Evolutionary conservation across 2,888 invertebrate species (phyloP), one percentile per base, ranked within the genome.

Genomic region (Thymelicus acteon): DNA sequence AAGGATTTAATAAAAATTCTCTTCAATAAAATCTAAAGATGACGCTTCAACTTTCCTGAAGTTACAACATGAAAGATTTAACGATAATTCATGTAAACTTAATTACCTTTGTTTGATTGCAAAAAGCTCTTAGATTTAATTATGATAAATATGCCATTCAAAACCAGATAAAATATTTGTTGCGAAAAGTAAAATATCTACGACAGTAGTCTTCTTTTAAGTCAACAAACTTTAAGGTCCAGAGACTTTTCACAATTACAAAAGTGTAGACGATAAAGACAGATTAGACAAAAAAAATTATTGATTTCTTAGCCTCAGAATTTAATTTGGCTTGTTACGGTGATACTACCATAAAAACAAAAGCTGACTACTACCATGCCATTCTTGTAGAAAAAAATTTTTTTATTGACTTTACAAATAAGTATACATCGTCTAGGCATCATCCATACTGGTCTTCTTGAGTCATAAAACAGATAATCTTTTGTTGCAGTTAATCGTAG

Each of bases 401-500:
- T 15, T 37, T 60, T 39, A 60, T 8, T 60, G 15, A 39, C n/a
- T 39, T 54, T 54, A 5, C 12, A 8, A 44, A 44, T 44, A 44
- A 44, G 12, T 10, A 12, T 0, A 4, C 44, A 44, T 44, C 10
- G 0, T 19, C 15, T 52, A 52, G 0, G 10, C 19, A 52, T 49
- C 6, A 49, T 40, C 40, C 7, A 40, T 10, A 8, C 7, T 40
- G 40, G 40, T 40, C 40, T 0, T 8, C 40, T 40, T 40, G 40
- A 8, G 40, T 40, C 8, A 40, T 40, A 8, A 7, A 40, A 40
- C 40, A 40, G 13, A 15, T 15, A 37, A 8, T 3, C 49, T 10
- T n/a, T 39, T 44, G 65, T 85, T 80, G 15, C 31, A 93, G 93
- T 85, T 93, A 77, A 80, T 93, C 70, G 87, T 92, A 78, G 92